phyloP scores from a whole-genome alignment of 2,113 vertebrate genomes.

The Girardinichthys multiradiatus region DNA sequence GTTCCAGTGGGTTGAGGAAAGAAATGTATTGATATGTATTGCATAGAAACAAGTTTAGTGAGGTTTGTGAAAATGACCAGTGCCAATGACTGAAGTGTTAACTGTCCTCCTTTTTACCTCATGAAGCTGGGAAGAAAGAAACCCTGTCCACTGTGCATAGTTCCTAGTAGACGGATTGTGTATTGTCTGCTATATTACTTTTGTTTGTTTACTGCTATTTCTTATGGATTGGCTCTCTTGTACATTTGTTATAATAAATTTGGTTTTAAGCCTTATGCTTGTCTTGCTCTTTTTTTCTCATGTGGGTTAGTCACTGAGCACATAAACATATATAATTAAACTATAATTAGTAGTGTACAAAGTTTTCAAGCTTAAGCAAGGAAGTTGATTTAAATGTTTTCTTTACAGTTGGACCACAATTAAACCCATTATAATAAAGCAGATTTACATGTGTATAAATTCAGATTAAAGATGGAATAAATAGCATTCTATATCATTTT shows the following conservation, averaged over 20 bases:
- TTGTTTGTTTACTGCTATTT: constrained; percentile 91
- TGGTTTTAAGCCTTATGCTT: constrained; percentile 55
- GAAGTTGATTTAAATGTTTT: neutral
- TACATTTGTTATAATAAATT: constrained; percentile 98
- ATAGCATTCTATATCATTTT: too few species aligned
- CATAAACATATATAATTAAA: neutral
- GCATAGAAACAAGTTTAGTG: constrained; percentile 3
- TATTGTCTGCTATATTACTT: constrained; percentile 83
- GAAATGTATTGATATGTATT: constrained; percentile 21
- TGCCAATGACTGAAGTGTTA: constrained; percentile 89
- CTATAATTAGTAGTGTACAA: too few species aligned
- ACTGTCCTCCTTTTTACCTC: constrained; percentile 81
- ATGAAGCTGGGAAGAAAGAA: constrained; percentile 79
- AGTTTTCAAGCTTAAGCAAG: neutral
- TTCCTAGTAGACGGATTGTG: constrained; percentile 83
- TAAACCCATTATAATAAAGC: too few species aligned
- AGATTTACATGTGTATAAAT: too few species aligned
- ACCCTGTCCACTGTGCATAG: constrained; percentile 82
- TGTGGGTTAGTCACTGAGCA: neutral
- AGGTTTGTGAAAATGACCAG: constrained; percentile 55
- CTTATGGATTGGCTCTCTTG: constrained; percentile 93
- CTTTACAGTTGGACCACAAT: too few species aligned
- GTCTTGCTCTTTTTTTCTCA: neutral
- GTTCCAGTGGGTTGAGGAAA: constrained; percentile 19
- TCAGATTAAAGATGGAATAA: too few species aligned